These are phyloP conservation scores for Sisyra terminalis DNA, from an alignment of 2,888 invertebrate genomes.

Conservation along the genomic window DNA sequence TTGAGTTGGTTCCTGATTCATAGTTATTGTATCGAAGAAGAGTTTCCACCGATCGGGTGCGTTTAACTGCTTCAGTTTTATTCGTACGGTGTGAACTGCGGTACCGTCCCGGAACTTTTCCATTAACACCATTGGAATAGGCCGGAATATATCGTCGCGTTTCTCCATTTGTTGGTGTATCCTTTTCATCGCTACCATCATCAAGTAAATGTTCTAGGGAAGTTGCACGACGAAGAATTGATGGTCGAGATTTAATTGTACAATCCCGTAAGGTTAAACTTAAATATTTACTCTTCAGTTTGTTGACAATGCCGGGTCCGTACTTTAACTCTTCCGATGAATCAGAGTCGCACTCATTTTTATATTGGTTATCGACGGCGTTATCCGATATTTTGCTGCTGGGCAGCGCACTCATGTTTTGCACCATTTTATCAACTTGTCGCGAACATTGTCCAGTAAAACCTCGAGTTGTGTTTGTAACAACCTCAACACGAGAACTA, in stretches of 20 bases:
- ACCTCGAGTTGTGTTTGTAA: no score
- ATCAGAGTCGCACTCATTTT: constrained; percentile 31
- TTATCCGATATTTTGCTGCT: constrained; percentile 13
- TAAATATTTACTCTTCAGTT: constrained; percentile 71
- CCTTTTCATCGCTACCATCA: constrained; percentile 29
- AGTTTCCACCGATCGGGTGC: constrained; percentile 76
- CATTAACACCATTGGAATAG: constrained; percentile 2
- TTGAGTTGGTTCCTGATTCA: constrained; percentile 13
- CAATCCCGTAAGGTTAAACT: constrained; percentile 69
- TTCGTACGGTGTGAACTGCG: constrained; percentile 26
- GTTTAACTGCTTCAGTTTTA: constrained; percentile 52
- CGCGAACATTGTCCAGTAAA: neutral
- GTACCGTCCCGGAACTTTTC: constrained; percentile 24
- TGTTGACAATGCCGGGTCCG: constrained; percentile 83
- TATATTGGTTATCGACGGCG: constrained; percentile 12
- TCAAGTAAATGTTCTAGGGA: constrained; percentile 75
- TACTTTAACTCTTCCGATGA: constrained; percentile 68
- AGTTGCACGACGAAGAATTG: constrained; percentile 60
- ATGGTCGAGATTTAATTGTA: constrained; percentile 42
- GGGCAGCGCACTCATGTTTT: constrained; percentile 25
- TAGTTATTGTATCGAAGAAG: constrained; percentile 45
- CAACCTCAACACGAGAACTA: neutral
- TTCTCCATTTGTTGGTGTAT: constrained; percentile 1
- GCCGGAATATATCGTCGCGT: constrained; percentile 6
- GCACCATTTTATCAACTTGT: constrained; percentile 31